Evolutionary conservation across 2,113 vertebrate species (phyloP).

Genomic region (Microtus pennsylvanicus): DNA sequence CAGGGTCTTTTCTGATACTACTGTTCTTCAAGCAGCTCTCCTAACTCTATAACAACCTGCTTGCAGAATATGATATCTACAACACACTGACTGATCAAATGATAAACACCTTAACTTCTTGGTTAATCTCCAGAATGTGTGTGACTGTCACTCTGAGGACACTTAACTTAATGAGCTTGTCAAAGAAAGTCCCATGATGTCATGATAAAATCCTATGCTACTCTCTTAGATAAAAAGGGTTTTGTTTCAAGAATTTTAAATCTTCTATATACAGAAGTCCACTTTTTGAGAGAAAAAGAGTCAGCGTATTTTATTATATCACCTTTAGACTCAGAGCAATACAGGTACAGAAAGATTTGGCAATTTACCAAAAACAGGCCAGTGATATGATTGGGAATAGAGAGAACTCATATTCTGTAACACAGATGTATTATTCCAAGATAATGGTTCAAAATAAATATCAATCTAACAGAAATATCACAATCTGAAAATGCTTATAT

Average conservation of each 20-base stretch:
- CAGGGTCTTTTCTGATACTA: background rate
- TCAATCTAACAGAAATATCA: background rate
- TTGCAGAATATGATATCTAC: background rate
- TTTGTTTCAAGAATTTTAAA: constrained; percentile 54
- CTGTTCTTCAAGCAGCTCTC: background rate
- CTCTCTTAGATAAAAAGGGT: background rate
- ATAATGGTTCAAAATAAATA: constrained; percentile 25
- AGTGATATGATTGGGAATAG: background rate
- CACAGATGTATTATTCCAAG: background rate
- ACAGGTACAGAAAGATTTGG: constrained; percentile 18
- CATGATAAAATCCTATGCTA: background rate
- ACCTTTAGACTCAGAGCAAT: constrained; percentile 29
- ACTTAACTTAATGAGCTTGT: constrained; percentile 37
- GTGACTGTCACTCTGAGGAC: background rate
- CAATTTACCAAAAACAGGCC: constrained; percentile 10
- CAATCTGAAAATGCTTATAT: background rate
- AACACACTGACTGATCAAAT: background rate
- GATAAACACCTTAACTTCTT: constrained; percentile 23
- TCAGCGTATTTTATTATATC: constrained; percentile 35
- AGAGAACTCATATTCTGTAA: background rate
- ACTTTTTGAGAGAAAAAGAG: background rate
- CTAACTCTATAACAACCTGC: background rate
- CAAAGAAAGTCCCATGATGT: background rate
- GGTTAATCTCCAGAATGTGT: background rate
- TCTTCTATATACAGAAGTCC: background rate